Evolutionary conservation across 1,140 invertebrate species (phyloP), one percentile per base, ranked within the genome.

Genomic region (Drosophila repletoides): DNA sequence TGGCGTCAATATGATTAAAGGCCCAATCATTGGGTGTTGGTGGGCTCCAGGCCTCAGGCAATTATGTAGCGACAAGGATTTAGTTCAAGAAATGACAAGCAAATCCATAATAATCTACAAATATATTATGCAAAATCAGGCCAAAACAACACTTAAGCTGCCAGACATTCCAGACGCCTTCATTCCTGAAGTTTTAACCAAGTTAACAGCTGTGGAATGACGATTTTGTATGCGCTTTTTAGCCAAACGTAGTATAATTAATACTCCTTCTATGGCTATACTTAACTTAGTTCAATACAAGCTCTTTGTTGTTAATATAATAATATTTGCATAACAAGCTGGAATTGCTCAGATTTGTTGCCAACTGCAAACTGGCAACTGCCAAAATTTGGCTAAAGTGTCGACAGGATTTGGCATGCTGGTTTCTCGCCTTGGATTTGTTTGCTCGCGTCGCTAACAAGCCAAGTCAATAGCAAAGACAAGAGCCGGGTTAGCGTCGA

Each of bases 381-480:
- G n/a, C 5, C 5, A 49, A 49, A 12, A 38, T 49, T 15, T 9
- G 28, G 12, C 48, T 48, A 34, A 61, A 66, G 53, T 51, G 63
- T 66, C 59, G 63, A 66, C 53, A 51, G 34, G 17, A 49, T 12
- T 59, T 53, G 38, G 29, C 48, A 41, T 43, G 36, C 15, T 24
- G 33, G 36, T 28, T 28, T 31, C 33, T 17, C 17, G 33, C 21
- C 40, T 6, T n/a, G 21, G 19, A 45, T 15, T 41, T 65, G 64
- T 61, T 66, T 70, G 41, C 41, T 17, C 46, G 24, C 26, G 31
- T 34, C 51, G 73, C 60, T 74, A 77, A 84, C 70, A 83, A 84
- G 79, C 56, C 56, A 65, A 43, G 79, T 67, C 76, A 83, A 83
- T 83, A 74, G 64, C 31, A 41, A 36, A 34, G 34, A 29, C 52